Evolutionary conservation across 92 coral and sea anemone species (phyloP), one percentile per base, ranked within the genome.

Genomic region (Galaxea fascicularis): DNA sequence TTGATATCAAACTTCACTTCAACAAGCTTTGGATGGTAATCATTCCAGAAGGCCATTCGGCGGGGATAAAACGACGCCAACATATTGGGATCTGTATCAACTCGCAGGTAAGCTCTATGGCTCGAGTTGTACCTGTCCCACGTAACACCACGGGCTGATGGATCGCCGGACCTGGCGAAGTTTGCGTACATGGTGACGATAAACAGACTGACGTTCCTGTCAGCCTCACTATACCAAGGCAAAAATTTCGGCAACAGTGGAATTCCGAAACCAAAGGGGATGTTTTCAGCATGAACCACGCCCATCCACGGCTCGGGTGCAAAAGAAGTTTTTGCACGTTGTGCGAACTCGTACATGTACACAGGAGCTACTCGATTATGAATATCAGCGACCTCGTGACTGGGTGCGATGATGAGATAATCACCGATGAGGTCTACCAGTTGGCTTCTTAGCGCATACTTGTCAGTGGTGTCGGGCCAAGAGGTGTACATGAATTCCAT

Each of bases 121-220:
- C 73, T 68, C 24, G 71, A 62, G 86, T 92, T 87, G 89, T 83
- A 94, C 30, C 71, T 74, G 58, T 58, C 84, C 95, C 95, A 94
- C 22, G 74, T 52, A 41, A 86, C 68, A 54, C 89, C 92, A 31
- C 70, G 46, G 83, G 44, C 89, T 13, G 92, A 73, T 14, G 90
- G 90, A 28, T 79, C 74, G 30, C 92, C 92, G 85, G 71, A 49
- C 51, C 81, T 86, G 73, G 83, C 90, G 51, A 89, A 89, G 82
- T 85, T 89, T 11, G 90, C 71, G 49, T 79, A 86, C 46, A 62
- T 31, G 29, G 82, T 66, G 47, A 89, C 72, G 20, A 89, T 65
- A 18, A 83, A 52, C 31, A 25, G 11, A 69, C 92, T 89, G 57
- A 89, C 90, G 28, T 84, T 85, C 46, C 70, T 79, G 64, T 89